Evolutionary conservation across 1,140 invertebrate genomes (phyloP), one percentile per base, ranked within the genome.

Genomic region (Glomeris maerens): DNA sequence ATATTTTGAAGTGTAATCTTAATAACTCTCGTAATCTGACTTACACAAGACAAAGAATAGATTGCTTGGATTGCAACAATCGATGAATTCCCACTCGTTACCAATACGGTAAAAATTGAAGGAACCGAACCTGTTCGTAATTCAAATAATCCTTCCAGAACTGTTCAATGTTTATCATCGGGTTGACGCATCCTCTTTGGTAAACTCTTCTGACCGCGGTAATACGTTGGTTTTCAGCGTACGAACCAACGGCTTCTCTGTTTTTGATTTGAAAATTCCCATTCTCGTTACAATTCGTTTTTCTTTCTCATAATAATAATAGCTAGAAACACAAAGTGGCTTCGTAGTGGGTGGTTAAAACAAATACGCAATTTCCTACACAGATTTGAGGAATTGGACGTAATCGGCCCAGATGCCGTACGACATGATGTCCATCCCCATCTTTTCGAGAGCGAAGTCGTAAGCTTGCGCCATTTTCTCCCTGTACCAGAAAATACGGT

Each of bases 391-490:
- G 69, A 99, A 98, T 26, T 80, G 83, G 0, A 98, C 87, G 62
- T 99, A 99, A 66, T 99, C 96, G 61, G 88, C 88, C 92, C 92
- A 97, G 54, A 98, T 87, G 22, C 83, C 80, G 64, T 88, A 94
- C 0, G 92, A 93, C 67, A 91, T 85, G 55, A 94, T 87, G 61
- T 98, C 94, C 79, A 97, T 85, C 1, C 96, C 96, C 60, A 99
- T 97, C 71, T 98, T 98, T 52, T 98, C 95, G 49, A 98, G 67
- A 0, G 96, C 94, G 74, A 98, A 98, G 68, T 98, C 95, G 65
- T 97, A 99, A 0, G 95, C 94, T 69, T 99, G 91, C 0, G 93
- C 93, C 87, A 98, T 95, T 74, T 97, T 98, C 68, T 98, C 94
- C 63, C 93, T 95, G 66, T 42, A 73, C 73, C 59, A 57, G 56